Conservation (phyloP, 2,888 invertebrate species). For the Gibbula magus region DNA sequence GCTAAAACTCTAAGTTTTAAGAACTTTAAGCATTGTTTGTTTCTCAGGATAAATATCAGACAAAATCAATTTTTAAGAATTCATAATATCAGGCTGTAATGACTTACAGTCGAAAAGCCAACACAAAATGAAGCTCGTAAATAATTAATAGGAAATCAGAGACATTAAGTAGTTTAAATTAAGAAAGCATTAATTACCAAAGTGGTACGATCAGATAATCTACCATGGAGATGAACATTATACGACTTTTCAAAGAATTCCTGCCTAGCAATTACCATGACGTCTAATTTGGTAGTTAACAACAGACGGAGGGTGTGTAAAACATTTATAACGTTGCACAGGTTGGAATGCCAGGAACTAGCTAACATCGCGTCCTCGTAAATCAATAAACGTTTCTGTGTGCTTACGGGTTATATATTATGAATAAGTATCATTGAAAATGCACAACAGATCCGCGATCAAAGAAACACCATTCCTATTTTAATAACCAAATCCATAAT, state of each 20-base stretch:
- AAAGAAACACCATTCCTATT: constrained; percentile 5
- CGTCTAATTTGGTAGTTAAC: not conserved
- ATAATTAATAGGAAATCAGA: not conserved
- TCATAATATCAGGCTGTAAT: no score
- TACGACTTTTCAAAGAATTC: not conserved
- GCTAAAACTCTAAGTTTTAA: no score
- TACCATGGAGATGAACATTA: not conserved
- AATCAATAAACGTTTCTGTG: not conserved
- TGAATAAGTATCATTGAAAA: not conserved
- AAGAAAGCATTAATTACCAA: not conserved
- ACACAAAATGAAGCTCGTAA: not conserved
- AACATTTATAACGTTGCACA: constrained; percentile 5
- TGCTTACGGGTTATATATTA: not conserved
- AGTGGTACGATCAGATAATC: not conserved
- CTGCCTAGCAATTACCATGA: not conserved
- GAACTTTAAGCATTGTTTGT: no score
- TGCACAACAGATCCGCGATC: not conserved
- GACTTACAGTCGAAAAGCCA: no score
- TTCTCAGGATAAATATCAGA: no score
- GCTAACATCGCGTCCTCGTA: not conserved
- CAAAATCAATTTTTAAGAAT: no score
- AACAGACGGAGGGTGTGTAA: not conserved
- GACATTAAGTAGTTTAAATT: constrained; percentile 1
- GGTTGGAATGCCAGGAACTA: not conserved
- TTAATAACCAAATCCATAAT: not conserved